phyloP scores from a whole-genome alignment of 2,888 invertebrate genomes.

The Agriotes lineatus region DNA sequence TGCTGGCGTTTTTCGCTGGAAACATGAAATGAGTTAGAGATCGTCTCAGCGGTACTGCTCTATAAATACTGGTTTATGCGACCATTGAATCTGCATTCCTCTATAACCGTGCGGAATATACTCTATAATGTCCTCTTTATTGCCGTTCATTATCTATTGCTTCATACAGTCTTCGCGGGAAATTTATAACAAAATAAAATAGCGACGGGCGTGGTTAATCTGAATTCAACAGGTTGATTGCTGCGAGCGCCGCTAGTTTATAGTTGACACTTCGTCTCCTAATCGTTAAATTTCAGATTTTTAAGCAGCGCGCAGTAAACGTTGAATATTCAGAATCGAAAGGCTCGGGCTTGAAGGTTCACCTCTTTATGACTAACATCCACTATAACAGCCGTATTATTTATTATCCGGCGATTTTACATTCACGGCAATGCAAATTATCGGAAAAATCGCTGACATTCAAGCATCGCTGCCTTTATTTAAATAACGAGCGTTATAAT shows the following conservation, averaged over 20 bases:
- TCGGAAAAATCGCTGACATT: constrained; percentile 23
- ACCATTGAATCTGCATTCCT: constrained; percentile 54
- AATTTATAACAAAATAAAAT: constrained; percentile 35
- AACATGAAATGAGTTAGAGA: constrained; percentile 30
- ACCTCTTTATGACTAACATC: neutral
- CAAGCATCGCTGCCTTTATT: constrained; percentile 24
- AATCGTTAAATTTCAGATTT: too few species aligned
- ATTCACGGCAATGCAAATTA: neutral
- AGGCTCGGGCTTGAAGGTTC: neutral
- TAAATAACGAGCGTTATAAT: constrained; percentile 12
- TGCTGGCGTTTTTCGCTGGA: constrained; percentile 29
- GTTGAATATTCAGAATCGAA: constrained; percentile 16
- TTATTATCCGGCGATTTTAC: neutral
- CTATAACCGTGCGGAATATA: constrained; percentile 52
- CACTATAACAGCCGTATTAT: neutral
- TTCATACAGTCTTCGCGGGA: constrained; percentile 30
- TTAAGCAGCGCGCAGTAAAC: too few species aligned
- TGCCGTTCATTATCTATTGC: constrained; percentile 42
- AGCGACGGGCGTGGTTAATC: constrained; percentile 24
- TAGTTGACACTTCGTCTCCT: too few species aligned
- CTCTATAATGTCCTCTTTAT: constrained; percentile 47
- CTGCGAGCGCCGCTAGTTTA: too few species aligned
- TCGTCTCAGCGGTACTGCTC: constrained; percentile 44
- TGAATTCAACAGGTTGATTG: constrained; percentile 5
- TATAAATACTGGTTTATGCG: constrained; percentile 54